Conservation (phyloP, 37 sponge, comb jelly and placozoan species). For the Mnemiopsis leidyi region DNA sequence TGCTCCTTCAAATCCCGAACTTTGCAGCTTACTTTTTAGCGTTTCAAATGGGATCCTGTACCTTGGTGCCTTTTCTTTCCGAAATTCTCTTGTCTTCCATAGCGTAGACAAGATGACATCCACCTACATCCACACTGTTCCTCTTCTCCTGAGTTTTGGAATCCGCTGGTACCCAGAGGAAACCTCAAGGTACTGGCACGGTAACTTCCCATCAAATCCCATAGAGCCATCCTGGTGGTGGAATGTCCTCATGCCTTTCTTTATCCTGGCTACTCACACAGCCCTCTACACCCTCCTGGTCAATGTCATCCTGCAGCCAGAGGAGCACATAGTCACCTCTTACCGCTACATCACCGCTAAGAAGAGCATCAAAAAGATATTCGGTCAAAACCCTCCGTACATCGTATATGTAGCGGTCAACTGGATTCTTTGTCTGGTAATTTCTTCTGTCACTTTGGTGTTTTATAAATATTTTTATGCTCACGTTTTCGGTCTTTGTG, state of each 20-base stretch:
- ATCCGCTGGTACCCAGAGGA: slow-evolving; percentile 52
- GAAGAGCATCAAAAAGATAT: slow-evolving; percentile 37
- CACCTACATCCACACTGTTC: slow-evolving; percentile 63
- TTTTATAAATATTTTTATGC: neutral
- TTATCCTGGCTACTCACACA: slow-evolving; percentile 15
- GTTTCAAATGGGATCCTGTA: slow-evolving; percentile 26
- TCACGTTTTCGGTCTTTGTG: neutral
- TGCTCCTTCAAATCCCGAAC: slow-evolving; percentile 15
- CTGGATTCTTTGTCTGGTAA: neutral
- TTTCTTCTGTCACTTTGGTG: slow-evolving; percentile 6
- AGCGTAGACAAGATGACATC: slow-evolving; percentile 63
- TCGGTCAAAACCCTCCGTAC: slow-evolving; percentile 56
- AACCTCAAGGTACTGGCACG: slow-evolving; percentile 36
- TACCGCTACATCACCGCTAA: slow-evolving; percentile 43
- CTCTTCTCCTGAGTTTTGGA: slow-evolving; percentile 42
- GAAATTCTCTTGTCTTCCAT: slow-evolving; percentile 58
- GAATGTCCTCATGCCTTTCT: slow-evolving; percentile 26
- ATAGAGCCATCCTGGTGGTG: neutral
- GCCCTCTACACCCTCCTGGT: slow-evolving; percentile 30
- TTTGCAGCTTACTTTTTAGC: slow-evolving; percentile 1
- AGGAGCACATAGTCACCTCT: slow-evolving; percentile 65
- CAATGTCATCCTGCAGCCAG: slow-evolving; percentile 52
- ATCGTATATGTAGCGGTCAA: slow-evolving; percentile 30
- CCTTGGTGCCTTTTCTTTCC: slow-evolving; percentile 59
- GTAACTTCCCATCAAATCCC: neutral